phyloP scores from a whole-genome alignment of 2,113 vertebrate genomes.

The Antechinus flavipes region DNA sequence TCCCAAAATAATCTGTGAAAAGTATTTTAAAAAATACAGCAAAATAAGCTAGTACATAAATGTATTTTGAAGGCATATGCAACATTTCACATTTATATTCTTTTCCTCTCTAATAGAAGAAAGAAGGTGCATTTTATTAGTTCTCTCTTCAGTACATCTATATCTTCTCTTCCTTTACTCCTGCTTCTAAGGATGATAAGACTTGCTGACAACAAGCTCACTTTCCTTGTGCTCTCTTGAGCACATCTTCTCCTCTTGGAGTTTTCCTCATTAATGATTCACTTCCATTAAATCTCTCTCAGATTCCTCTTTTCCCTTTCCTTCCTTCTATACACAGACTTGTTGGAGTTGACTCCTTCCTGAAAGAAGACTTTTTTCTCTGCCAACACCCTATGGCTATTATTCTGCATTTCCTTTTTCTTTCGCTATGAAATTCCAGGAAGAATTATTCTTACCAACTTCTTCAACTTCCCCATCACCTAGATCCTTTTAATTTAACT shows the following conservation, averaged over 20 bases:
- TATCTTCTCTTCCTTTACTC: background rate
- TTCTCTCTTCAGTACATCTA: background rate
- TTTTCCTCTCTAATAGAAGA: background rate
- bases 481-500: background rate
- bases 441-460: background rate
- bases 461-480: background rate
- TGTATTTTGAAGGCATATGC: background rate
- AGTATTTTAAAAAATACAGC: no score
- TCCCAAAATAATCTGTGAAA: no score
- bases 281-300: background rate
- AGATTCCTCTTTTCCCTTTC: background rate
- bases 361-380: background rate
- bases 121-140: background rate
- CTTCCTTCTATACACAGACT: background rate
- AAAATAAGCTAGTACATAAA: background rate
- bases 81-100: background rate
- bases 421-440: background rate
- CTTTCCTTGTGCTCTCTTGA: background rate
- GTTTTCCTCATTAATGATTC: background rate
- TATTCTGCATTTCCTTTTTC: background rate
- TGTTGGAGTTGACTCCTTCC: background rate
- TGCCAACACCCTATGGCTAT: background rate
- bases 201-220: background rate
- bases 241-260: background rate
- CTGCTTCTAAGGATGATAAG: background rate